These are phyloP conservation scores for Pachyrhynchus sulphureomaculatus DNA, from an alignment of 1,140 invertebrate species.

Conservation along the genomic window DNA sequence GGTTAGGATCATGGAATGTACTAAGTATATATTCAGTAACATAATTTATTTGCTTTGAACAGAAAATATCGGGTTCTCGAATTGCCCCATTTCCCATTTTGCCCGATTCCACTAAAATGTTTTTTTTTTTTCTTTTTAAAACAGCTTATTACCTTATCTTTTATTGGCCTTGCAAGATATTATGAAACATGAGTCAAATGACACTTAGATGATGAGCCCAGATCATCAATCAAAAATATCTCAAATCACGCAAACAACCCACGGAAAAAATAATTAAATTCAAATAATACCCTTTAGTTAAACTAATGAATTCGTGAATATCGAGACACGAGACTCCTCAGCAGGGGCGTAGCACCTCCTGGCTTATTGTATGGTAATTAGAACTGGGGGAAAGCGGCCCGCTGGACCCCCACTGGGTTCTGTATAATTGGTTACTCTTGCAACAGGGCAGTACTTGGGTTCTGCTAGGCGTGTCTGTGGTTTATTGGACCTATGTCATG, in stretches of 20 bases:
- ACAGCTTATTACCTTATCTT: too few species aligned
- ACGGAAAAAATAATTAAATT: slow-evolving; percentile 28
- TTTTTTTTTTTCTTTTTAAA: too few species aligned
- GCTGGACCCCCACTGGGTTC: slow-evolving; percentile 15
- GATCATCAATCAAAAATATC: slow-evolving; percentile 21
- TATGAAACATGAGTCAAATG: too few species aligned
- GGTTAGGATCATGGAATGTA: too few species aligned
- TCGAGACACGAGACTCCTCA: slow-evolving; percentile 31
- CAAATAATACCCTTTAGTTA: slow-evolving; percentile 23
- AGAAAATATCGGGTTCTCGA: too few species aligned
- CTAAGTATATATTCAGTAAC: too few species aligned
- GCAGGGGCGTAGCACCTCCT: slow-evolving; percentile 39
- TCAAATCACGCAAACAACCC: slow-evolving; percentile 20
- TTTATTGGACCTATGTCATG: too few species aligned
- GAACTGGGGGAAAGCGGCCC: slow-evolving; percentile 35
- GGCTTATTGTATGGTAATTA: slow-evolving; percentile 44
- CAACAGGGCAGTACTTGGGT: neutral
- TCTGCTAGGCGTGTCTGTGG: neutral
- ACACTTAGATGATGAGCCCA: too few species aligned
- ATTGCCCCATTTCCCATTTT: too few species aligned
- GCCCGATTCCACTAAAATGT: too few species aligned
- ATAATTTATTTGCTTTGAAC: too few species aligned
- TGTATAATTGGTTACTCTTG: slow-evolving; percentile 21
- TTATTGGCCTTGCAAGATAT: too few species aligned
- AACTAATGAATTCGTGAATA: slow-evolving; percentile 32